Evolutionary conservation across 1,140 invertebrate genomes (phyloP), one percentile per base, ranked within the genome.

Genomic region (Drosophila mayri): DNA sequence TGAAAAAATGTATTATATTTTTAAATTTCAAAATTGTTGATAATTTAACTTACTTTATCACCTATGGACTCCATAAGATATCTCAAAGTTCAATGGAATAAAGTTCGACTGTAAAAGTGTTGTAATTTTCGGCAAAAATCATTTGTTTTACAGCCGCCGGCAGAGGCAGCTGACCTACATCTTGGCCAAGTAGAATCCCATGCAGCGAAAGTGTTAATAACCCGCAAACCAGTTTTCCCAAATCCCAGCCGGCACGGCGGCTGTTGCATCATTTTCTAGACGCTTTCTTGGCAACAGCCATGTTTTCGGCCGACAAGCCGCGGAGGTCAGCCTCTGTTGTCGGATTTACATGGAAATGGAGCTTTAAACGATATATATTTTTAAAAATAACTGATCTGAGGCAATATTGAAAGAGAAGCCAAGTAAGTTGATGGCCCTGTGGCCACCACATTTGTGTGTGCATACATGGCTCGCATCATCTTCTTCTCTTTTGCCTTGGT

Each of bases 151-250:
- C 30, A 40, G 50, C 49, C 44, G 63, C 46, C 47, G 60, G 64
- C 73, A 58, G 68, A 35, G 43, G 67, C 76, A 62, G 73, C 37
- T 88, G 84, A 88, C 84, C 84, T 90, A 88, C 76, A 90, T 90
- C 60, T 65, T 16, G 65, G 18, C 52, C 52, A 47, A 73, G 80
- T 75, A 90, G 85, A 90, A 90, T 85, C 62, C 62, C 59, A 52
- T 54, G 72, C 72, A 90, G 75, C 86, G 86, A 90, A 90, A 90
- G 86, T 90, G 85, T 90, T 90, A 85, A 79, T 79, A 90, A 81
- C 86, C 81, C 61, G 52, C 30, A 90, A 90, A 90, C 86, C 75
- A 38, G 86, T 90, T 90, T 55, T 73, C 28, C 18, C 22, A n/a
- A 58, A 59, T 72, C 68, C 28, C 68, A 83, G 64, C 68, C 55